Evolutionary conservation across 2,888 invertebrate genomes (phyloP).

Genomic region (Melanostoma scalare): DNA sequence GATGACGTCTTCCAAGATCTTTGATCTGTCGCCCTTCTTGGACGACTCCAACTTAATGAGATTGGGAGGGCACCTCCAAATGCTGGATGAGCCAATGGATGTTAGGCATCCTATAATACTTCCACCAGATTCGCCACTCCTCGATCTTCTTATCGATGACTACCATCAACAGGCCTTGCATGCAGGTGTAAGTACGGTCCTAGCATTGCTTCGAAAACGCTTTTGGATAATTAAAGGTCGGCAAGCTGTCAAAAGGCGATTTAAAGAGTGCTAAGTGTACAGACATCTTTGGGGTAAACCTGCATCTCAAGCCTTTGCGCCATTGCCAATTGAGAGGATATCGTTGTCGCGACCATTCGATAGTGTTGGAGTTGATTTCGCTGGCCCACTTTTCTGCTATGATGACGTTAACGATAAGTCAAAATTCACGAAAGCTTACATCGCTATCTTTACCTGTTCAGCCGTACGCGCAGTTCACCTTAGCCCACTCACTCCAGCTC

Average conservation of each 20-base stretch:
- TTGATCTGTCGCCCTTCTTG: neutral
- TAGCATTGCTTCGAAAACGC: no score
- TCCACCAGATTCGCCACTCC: no score
- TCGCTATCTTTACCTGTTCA: neutral
- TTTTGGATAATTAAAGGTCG: slow-evolving; percentile 4
- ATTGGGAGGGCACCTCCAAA: no score
- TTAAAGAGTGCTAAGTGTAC: no score
- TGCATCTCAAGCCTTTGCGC: no score
- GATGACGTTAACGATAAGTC: no score
- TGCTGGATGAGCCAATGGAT: no score
- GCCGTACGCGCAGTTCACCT: slow-evolving; percentile 17
- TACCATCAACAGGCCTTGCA: neutral
- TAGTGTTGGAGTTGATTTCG: slow-evolving; percentile 20
- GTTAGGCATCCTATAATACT: no score
- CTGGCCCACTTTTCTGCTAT: neutral
- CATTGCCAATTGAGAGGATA: slow-evolving; percentile 20
- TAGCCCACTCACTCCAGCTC: neutral
- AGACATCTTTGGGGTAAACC: slow-evolving; percentile 12
- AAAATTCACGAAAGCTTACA: no score
- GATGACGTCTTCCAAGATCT: neutral
- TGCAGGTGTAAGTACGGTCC: no score
- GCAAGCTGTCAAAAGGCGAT: neutral
- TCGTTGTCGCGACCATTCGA: slow-evolving; percentile 16
- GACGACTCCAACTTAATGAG: no score
- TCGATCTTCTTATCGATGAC: no score